A percentile compares a stretch with the other conserved stretches of the same genome.
These are phyloP conservation scores for Pocillopora verrucosa DNA, from an alignment of 64 coral and sea anemone species.

Conservation along the genomic window DNA sequence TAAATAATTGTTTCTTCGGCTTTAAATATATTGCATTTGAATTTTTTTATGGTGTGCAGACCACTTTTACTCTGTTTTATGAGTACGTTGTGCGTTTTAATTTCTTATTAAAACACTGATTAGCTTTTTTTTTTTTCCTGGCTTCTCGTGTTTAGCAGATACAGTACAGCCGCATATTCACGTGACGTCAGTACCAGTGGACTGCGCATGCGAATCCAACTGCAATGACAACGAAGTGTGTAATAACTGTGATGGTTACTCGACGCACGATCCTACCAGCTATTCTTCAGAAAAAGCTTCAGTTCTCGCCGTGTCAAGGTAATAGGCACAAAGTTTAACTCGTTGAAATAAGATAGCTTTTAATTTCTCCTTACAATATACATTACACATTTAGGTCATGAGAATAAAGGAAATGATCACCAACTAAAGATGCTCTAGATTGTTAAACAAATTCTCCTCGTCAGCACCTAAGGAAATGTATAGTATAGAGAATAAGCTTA, in stretches of 20 bases:
- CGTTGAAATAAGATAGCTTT: not conserved
- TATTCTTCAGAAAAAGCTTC: constrained; percentile 40
- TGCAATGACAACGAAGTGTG: constrained; percentile 10
- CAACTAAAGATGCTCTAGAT: too few species aligned
- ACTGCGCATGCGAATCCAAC: constrained; percentile 16
- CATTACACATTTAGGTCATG: too few species aligned
- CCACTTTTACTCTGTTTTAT: too few species aligned
- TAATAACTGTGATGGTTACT: constrained; percentile 8
- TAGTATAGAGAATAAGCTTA: too few species aligned
- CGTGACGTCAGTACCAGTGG: constrained; percentile 39
- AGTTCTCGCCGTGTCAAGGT: constrained; percentile 49
- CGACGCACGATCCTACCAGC: not conserved
- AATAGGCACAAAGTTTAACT: not conserved
- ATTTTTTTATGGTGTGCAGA: too few species aligned
- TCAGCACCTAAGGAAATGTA: too few species aligned
- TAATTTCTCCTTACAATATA: not conserved
- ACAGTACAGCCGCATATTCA: constrained; percentile 64
- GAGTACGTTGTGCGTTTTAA: too few species aligned
- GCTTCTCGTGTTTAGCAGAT: not conserved
- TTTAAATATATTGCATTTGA: too few species aligned
- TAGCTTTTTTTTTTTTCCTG: not conserved
- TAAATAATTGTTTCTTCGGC: too few species aligned
- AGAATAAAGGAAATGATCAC: too few species aligned
- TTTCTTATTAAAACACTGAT: not conserved
- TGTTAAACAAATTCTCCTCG: too few species aligned